phyloP scores from a whole-genome alignment of 1,140 invertebrate genomes.

The Sitobion miscanthi region DNA sequence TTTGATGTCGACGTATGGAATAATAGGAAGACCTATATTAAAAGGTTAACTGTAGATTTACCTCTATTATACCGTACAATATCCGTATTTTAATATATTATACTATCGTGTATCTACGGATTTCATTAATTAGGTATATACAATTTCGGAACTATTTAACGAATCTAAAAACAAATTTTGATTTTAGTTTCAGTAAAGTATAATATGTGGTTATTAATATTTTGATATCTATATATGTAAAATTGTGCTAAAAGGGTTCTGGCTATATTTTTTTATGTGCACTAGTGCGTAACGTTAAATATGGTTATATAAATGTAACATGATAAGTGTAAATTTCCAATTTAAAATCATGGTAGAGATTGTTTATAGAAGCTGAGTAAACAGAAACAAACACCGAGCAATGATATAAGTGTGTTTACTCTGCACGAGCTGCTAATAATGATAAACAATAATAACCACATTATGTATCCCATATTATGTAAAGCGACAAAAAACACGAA shows the following conservation, averaged over 20 bases:
- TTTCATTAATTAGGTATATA: neutral
- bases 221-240: neutral
- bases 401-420: neutral
- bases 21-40: too few species aligned
- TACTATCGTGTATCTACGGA: neutral
- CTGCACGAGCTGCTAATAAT: neutral
- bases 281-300: neutral
- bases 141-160: neutral
- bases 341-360: constrained; percentile 6
- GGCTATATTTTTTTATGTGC: neutral
- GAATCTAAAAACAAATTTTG: neutral
- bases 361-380: constrained; percentile 17
- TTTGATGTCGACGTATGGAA: too few species aligned
- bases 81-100: neutral
- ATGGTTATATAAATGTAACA: neutral
- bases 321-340: constrained; percentile 9
- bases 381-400: neutral
- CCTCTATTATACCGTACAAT: too few species aligned
- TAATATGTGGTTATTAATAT: neutral
- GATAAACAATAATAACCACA: constrained; percentile 1
- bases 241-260: neutral
- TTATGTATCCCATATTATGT: neutral
- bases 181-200: neutral
- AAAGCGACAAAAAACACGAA: neutral
- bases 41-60: too few species aligned